Conservation (phyloP, 2,888 invertebrate genomes). For the Peribatodes rhomboidaria region DNA sequence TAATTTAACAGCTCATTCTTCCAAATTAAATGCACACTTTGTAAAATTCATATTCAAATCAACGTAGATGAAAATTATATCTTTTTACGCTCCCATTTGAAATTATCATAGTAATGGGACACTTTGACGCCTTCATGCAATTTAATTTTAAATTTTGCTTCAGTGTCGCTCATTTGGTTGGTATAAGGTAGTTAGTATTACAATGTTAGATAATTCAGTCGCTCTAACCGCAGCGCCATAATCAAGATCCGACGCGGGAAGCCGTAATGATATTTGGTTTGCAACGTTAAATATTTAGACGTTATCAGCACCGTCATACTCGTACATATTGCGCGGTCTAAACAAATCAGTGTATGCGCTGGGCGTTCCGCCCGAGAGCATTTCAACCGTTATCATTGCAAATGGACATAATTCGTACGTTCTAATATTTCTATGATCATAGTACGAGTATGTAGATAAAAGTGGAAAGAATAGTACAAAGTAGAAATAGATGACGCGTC, state of each 20-base stretch:
- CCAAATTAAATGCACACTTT: conserved; percentile 18
- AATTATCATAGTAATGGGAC: conserved; percentile 56
- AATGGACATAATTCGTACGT: neutral
- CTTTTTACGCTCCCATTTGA: conserved; percentile 49
- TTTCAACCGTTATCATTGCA: neutral
- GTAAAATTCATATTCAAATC: conserved; percentile 41
- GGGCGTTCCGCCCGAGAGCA: neutral
- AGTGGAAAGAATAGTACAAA: too few species aligned
- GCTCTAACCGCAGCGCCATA: conserved; percentile 45
- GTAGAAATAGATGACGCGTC: too few species aligned
- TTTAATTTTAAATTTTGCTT: conserved; percentile 48
- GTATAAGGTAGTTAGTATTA: conserved; percentile 33
- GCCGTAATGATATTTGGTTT: conserved; percentile 49
- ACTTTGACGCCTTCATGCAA: conserved; percentile 45
- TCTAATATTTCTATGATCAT: neutral
- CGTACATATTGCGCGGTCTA: conserved; percentile 10
- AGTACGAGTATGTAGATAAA: too few species aligned
- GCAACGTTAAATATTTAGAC: conserved; percentile 42
- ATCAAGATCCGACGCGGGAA: conserved; percentile 50
- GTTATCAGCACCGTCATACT: conserved; percentile 36
- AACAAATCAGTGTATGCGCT: conserved; percentile 1
- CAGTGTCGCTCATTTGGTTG: conserved; percentile 42
- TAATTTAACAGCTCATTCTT: conserved; percentile 1
- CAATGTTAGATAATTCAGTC: conserved; percentile 49
- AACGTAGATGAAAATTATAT: conserved; percentile 46